Base-by-base conservation (phyloP, 2,797 vertebrate genomes). In the Smutsia temminckii region DNA sequence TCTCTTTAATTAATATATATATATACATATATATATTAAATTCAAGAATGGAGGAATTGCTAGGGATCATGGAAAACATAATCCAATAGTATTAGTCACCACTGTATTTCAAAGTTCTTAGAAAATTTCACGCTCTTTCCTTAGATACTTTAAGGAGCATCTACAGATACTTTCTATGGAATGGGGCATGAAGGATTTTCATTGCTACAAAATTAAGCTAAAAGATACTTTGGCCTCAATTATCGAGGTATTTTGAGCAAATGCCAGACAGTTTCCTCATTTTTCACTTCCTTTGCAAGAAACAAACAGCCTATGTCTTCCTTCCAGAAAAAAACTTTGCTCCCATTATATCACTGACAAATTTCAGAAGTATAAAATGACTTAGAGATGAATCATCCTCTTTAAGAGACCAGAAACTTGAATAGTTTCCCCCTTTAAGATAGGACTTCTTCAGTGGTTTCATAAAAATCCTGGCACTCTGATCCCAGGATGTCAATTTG, bases 211-310 rank as follows among this genome's bases (percentile, higher is more conserved):
- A 95, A 95, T 91, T 95, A 95, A 97, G 46, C 96, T 93, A 78
- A 96, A 97, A 96, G 74, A 96, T 92, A 95, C 89, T 96, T 97
- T 95, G 95, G 75, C 85, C 84, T 97, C 95, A 96, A 93, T 97
- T 96, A 96, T 97, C 93, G 96, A 92, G 93, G 95, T 96, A 97
- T 96, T 97, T 97, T 97, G 95, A 96, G 95, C 57, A 61, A 96
- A 96, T 96, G 83, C 96, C 97, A 97, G 85, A 95, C 94, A 96
- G 69, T 88, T 97, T 97, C 87, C 93, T 95, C 88, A 97, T 92
- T 97, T 95, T 95, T 97, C 77, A 96, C 53, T 97, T 97, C 95
- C 94, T 93, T 90, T 94, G 57, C 64, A 75, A 88, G 91, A 89
- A 96, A 95, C 96, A 97, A 97, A 95, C 74, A 96, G 94, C 81